These are phyloP conservation scores for Oscheius onirici DNA, from an alignment of 2,888 invertebrate genomes.

Conservation along the genomic window DNA sequence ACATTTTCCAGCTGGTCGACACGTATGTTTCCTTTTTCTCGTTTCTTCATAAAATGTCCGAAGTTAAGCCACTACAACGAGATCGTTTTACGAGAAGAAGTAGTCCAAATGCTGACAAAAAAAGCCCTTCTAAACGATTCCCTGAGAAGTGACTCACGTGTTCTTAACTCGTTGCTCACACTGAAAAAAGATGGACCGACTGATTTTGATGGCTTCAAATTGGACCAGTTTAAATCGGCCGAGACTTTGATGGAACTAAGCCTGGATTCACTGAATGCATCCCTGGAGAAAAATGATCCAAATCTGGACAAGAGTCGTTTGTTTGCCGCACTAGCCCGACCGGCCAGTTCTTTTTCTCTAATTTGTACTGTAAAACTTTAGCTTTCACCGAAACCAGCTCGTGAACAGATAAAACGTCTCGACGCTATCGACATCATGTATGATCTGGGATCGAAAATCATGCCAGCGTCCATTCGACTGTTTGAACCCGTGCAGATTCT, in stretches of 20 bases:
- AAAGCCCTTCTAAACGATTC: constrained; percentile 42
- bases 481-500: constrained; percentile 45
- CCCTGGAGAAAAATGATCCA: constrained; percentile 41
- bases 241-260: constrained; percentile 41
- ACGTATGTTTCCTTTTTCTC: constrained; percentile 24
- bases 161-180: constrained; percentile 41
- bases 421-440: constrained; percentile 48
- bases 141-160: constrained; percentile 34
- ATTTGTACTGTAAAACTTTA: background rate
- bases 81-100: constrained; percentile 48
- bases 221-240: constrained; percentile 33
- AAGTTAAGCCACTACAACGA: constrained; percentile 47
- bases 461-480: constrained; percentile 46
- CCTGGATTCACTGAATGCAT: constrained; percentile 47
- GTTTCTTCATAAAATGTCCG: background rate
- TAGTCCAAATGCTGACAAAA: constrained; percentile 48
- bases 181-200: constrained; percentile 7
- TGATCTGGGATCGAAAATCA: constrained; percentile 49
- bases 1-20: constrained; percentile 42
- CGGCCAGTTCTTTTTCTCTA: background rate
- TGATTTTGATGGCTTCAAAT: background rate
- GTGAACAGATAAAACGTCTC: constrained; percentile 41
- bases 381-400: constrained; percentile 39
- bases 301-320: constrained; percentile 41
- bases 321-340: constrained; percentile 34